phyloP scores from a whole-genome alignment of 2,113 vertebrate species.

The Alligator sinensis region DNA sequence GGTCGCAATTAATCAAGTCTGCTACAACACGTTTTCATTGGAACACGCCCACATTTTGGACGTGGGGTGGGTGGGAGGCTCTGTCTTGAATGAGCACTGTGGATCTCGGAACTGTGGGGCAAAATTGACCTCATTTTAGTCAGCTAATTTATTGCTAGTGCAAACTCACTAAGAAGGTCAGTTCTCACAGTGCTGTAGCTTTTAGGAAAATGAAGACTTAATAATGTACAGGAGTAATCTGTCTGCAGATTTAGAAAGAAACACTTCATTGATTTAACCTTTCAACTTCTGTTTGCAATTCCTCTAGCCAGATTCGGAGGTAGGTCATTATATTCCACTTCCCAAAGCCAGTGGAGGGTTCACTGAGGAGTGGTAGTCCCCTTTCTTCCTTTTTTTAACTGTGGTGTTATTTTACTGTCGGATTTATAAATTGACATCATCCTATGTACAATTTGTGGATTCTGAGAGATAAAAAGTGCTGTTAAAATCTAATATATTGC shows the following conservation, averaged over 20 bases:
- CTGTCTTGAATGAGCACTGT: not conserved
- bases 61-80: too few species aligned
- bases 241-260: not conserved
- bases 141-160: not conserved
- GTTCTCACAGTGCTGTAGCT: not conserved
- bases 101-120: not conserved
- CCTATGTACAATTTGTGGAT: not conserved
- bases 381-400: not conserved
- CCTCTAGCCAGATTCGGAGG: not conserved
- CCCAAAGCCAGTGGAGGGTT: not conserved
- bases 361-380: not conserved
- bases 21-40: not conserved
- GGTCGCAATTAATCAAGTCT: not conserved
- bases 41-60: not conserved
- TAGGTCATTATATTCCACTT: not conserved
- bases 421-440: not conserved
- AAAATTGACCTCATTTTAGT: not conserved
- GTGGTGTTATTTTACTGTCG: not conserved
- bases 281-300: not conserved
- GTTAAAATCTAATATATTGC: not conserved
- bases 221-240: not conserved
- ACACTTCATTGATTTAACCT: not conserved
- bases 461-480: not conserved
- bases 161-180: not conserved
- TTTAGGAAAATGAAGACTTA: not conserved